Evolutionary conservation across 2,113 vertebrate genomes (phyloP).

Genomic region (Callipepla californica): DNA sequence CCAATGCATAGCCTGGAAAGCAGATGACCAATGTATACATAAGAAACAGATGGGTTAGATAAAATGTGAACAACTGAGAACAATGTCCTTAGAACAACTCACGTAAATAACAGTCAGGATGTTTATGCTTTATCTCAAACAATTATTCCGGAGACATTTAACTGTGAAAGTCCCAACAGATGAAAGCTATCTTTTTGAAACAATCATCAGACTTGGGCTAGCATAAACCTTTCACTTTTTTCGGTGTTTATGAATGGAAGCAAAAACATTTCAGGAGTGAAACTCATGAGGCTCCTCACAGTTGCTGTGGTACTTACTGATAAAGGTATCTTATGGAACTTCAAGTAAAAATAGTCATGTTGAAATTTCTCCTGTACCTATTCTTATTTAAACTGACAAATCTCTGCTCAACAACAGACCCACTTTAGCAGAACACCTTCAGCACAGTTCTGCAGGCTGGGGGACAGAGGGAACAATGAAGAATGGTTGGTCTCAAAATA

Average conservation of each 20-base stretch:
- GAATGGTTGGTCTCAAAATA: neutral
- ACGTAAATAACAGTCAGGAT: neutral
- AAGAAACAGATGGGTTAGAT: neutral
- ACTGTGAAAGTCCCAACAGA: neutral
- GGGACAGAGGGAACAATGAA: neutral
- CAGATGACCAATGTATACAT: neutral
- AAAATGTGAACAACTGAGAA: neutral
- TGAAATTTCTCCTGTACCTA: neutral
- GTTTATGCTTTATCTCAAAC: neutral
- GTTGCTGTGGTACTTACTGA: neutral
- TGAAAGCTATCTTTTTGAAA: slow-evolving; percentile 8
- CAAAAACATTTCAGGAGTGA: slow-evolving; percentile 25
- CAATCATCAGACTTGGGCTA: neutral
- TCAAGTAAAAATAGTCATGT: neutral
- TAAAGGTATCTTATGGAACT: neutral
- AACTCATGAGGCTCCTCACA: neutral
- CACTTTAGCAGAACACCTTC: neutral
- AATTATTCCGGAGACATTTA: slow-evolving; percentile 2
- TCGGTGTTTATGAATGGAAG: slow-evolving; percentile 19
- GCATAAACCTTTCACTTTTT: neutral
- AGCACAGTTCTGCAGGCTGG: neutral
- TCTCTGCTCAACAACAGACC: neutral
- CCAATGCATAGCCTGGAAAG: neutral
- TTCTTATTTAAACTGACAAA: slow-evolving; percentile 23
- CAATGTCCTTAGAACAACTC: neutral